phyloP scores from a whole-genome alignment of 92 coral and sea anemone genomes.

The Porites rus region DNA sequence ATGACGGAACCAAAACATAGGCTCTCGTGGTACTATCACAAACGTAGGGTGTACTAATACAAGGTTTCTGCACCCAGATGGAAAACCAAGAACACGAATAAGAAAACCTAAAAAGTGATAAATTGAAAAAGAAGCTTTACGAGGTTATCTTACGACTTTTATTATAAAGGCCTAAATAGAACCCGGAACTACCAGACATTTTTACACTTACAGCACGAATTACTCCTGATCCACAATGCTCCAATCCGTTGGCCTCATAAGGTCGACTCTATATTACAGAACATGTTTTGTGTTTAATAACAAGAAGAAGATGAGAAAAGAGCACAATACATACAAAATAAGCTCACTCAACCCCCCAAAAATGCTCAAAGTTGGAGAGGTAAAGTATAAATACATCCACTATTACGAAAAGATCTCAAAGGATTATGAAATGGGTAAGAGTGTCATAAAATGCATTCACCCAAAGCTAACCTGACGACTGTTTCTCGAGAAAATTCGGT shows the following conservation, averaged over 20 bases:
- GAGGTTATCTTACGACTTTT: no score
- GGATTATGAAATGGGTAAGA: not conserved
- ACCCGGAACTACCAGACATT: not conserved
- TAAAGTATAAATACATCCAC: no score
- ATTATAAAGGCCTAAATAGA: no score
- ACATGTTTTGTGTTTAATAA: not conserved
- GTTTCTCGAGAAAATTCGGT: conserved; percentile 70
- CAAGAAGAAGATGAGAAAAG: not conserved
- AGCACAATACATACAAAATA: not conserved
- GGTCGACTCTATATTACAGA: conserved; percentile 62
- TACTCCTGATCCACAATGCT: conserved; percentile 85
- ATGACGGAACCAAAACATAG: no score
- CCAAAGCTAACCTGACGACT: conserved; percentile 76
- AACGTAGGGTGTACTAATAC: no score
- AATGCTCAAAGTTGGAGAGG: not conserved
- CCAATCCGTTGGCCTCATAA: conserved; percentile 83
- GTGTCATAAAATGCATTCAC: not conserved
- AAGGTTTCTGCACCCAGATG: no score
- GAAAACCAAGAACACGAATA: no score
- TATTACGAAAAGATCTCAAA: no score
- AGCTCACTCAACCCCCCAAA: not conserved
- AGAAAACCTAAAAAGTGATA: no score
- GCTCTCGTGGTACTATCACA: no score
- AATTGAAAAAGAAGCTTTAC: no score
- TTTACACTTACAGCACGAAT: conserved; percentile 78